Percentiles rank a stretch among this genome's conserved stretches.
Conservation (phyloP, 2,888 invertebrate species). For the Clusia tigrina region DNA sequence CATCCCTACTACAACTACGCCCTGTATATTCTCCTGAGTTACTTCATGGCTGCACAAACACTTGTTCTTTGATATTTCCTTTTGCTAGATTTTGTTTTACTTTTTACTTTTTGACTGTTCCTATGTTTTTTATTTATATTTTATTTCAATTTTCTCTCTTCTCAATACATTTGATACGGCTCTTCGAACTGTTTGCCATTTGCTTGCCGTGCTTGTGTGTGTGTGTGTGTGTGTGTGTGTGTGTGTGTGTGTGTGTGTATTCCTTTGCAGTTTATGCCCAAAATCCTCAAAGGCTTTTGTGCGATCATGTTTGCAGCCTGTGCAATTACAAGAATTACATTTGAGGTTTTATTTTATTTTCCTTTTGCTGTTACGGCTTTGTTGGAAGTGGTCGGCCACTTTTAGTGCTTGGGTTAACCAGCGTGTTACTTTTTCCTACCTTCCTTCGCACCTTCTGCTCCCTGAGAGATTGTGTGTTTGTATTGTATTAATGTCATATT, state of each 20-base stretch:
- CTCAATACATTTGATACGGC: too few relatives aligned
- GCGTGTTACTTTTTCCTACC: too few relatives aligned
- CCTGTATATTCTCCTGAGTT: background rate
- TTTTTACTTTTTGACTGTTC: background rate
- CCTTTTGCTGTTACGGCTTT: slow-evolving; percentile 9
- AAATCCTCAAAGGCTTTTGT: slow-evolving; percentile 29
- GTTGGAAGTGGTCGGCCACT: slow-evolving; percentile 20
- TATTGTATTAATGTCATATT: slow-evolving; percentile 10
- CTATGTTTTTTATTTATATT: background rate
- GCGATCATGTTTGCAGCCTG: slow-evolving; percentile 24
- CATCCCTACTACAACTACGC: background rate
- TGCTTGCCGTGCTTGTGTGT: background rate
- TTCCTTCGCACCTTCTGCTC: slow-evolving; percentile 21
- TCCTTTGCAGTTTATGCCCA: background rate
- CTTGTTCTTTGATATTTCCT: slow-evolving; percentile 13
- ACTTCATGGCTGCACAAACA: background rate
- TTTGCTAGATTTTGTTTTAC: background rate
- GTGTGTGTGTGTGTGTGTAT: background rate
- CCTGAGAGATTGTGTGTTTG: slow-evolving; percentile 30
- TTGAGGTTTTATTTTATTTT: slow-evolving; percentile 26
- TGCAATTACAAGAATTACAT: slow-evolving; percentile 37
- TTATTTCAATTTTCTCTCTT: slow-evolving; percentile 15
- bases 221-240: background rate
- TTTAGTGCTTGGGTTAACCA: slow-evolving; percentile 21
- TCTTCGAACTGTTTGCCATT: slow-evolving; percentile 3